phyloP scores from a whole-genome alignment of 2,888 invertebrate species.

The Ormyrus pomaceus region DNA sequence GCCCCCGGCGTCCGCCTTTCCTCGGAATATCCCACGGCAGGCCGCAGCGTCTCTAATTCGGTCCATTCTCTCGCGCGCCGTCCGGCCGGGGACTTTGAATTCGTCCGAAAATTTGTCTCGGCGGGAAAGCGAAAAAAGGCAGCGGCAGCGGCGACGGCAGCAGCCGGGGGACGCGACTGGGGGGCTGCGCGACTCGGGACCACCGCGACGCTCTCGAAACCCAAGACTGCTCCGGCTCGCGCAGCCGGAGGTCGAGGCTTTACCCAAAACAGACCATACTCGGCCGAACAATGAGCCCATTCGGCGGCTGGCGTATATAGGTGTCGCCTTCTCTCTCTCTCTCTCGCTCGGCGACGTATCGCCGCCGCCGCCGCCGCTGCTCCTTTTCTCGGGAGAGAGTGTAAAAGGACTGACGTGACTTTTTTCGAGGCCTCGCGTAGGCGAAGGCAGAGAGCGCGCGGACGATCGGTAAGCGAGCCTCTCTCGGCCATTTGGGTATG shows the following conservation, averaged over 20 bases:
- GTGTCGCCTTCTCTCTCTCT: background rate
- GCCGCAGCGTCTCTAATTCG: no score
- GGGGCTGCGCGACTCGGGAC: no score
- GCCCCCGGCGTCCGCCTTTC: no score
- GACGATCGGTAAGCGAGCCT: no score
- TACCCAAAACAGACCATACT: slow-evolving; percentile 69
- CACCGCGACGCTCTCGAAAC: background rate
- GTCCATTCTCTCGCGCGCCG: no score
- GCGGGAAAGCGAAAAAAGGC: background rate
- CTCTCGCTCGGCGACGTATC: background rate
- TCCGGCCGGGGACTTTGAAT: no score
- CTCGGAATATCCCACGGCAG: no score
- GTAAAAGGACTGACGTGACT: no score
- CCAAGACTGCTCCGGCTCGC: slow-evolving; percentile 34
- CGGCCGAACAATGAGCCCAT: slow-evolving; percentile 64
- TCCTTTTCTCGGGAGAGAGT: background rate
- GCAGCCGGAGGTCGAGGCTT: slow-evolving; percentile 55
- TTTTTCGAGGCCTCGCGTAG: no score
- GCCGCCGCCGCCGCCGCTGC: background rate
- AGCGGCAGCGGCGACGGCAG: background rate
- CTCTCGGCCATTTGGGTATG: no score
- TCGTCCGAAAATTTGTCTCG: no score
- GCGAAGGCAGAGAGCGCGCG: no score
- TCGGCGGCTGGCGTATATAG: background rate
- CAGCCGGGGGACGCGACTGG: background rate